These are phyloP conservation scores for Setipinna tenuifilis DNA, from an alignment of 2,797 vertebrate genomes.

Conservation along the genomic window DNA sequence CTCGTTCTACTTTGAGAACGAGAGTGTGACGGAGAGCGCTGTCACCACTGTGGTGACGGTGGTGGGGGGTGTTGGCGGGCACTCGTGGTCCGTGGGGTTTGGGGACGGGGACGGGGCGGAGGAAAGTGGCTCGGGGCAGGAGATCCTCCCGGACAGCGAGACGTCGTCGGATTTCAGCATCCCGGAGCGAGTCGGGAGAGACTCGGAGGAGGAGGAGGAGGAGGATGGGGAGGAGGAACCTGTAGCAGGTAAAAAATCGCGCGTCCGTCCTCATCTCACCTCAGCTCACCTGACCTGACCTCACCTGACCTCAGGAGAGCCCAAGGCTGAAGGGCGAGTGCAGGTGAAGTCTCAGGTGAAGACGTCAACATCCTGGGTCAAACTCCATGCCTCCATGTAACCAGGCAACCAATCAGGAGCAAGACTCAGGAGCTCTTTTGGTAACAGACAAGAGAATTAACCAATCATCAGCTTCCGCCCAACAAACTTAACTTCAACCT, in stretches of 20 bases:
- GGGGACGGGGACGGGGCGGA: slow-evolving; percentile 75
- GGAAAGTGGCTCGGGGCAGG: slow-evolving; percentile 92
- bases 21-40: slow-evolving; percentile 66
- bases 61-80: slow-evolving; percentile 42
- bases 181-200: slow-evolving; percentile 83
- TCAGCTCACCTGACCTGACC: slow-evolving; percentile 37
- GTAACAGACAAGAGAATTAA: not conserved
- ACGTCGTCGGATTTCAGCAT: slow-evolving; percentile 97
- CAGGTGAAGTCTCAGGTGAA: slow-evolving; percentile 45
- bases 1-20: slow-evolving; percentile 77
- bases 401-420: slow-evolving; percentile 55
- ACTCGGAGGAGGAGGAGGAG: slow-evolving; percentile 80
- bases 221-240: slow-evolving; percentile 75
- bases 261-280: slow-evolving; percentile 47
- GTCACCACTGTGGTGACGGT: slow-evolving; percentile 28
- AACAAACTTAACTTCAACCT: not conserved
- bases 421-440: slow-evolving; percentile 72
- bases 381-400: slow-evolving; percentile 23
- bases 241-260: slow-evolving; percentile 86
- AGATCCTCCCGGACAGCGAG: slow-evolving; percentile 90
- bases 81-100: slow-evolving; percentile 77
- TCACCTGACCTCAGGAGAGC: slow-evolving; percentile 18
- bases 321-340: slow-evolving; percentile 7
- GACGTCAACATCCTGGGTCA: slow-evolving; percentile 38
- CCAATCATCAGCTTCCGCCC: not conserved